A percentile compares a stretch with the other conserved stretches of the same genome.
Conservation (phyloP, 1,140 invertebrate species). For the Cheumatopsyche charites region DNA sequence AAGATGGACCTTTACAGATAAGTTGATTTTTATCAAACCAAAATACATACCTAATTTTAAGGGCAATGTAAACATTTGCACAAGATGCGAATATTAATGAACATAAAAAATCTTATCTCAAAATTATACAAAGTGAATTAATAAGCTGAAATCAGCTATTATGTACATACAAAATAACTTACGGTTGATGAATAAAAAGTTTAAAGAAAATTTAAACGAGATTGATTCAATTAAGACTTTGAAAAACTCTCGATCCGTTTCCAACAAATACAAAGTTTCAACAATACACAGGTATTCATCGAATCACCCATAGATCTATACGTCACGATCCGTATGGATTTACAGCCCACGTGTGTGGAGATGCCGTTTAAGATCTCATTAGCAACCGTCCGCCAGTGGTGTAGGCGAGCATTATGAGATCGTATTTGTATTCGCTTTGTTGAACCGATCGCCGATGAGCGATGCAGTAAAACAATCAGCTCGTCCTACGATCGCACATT, state of each 20-base stretch:
- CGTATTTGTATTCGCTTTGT: conserved; percentile 32
- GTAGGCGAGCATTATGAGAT: conserved; percentile 33
- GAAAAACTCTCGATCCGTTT: neutral
- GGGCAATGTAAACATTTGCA: conserved; percentile 36
- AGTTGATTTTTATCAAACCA: conserved; percentile 29
- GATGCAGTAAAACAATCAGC: conserved; percentile 28
- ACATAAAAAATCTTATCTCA: too few species aligned
- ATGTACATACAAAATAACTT: too few species aligned
- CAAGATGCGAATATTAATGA: conserved; percentile 27
- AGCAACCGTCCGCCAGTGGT: conserved; percentile 27
- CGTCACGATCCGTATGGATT: conserved; percentile 36
- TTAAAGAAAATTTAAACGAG: too few species aligned
- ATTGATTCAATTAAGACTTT: too few species aligned
- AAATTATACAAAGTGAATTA: too few species aligned
- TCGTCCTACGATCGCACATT: conserved; percentile 18
- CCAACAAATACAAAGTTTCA: neutral
- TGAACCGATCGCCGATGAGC: conserved; percentile 12
- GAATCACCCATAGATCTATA: conserved; percentile 16
- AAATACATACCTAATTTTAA: conserved; percentile 19
- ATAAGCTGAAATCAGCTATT: too few species aligned
- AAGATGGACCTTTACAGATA: conserved; percentile 27
- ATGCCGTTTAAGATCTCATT: conserved; percentile 39
- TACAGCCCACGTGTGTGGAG: conserved; percentile 35
- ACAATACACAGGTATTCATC: neutral
- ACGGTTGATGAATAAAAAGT: too few species aligned